Evolutionary conservation across 2,113 vertebrate genomes (phyloP), one percentile per base, ranked within the genome.

Genomic region (Grus americana): DNA sequence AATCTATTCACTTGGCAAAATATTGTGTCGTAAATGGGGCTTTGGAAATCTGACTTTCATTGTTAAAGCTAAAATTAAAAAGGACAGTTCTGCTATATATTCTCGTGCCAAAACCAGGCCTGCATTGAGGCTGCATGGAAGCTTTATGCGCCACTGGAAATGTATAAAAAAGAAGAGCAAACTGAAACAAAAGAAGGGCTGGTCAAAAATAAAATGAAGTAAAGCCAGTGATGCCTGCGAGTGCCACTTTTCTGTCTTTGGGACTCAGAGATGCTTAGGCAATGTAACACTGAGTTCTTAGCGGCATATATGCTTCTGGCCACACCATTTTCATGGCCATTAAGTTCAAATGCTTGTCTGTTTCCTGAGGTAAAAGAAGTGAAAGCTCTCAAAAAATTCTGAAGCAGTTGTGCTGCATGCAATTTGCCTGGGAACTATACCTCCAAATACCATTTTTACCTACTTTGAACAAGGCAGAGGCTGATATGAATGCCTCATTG

Each of bases 41-140:
- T 94, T 87, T 95, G 86, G 86, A 94, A 92, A 95, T 73, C 29
- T 73, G 91, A 95, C 84, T 95, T 94, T 18, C 50, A 63, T 86
- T 92, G 74, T 92, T 88, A 72, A 85, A 81, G 62, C 73, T 88
- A 76, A 91, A 87, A 92, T 91, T 67, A 84, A 93, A 94, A 79
- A 95, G 71, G 42, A 78, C 20, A 78, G 55, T 50, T 92, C 79
- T 70, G 81, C 59, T 94, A 23, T 57, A 5, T 44, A 42, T 90
- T 89, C 79, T 91, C 24, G 32, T 76, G 59, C 66, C 26, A 36
- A 88, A 82, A 42, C 54, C 70, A 88, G 62, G 78, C 58, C 62
- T 40, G 7, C 55, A 20, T 44, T 70, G 88, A 90, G 86, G 80
- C 74, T 86, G 55, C 27, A 21, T 12, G 63, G 80, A 38, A 81